These are phyloP conservation scores for Heliocidaris tuberculata DNA, from an alignment of 35 echinoderm and acorn worm species.

Conservation along the genomic window DNA sequence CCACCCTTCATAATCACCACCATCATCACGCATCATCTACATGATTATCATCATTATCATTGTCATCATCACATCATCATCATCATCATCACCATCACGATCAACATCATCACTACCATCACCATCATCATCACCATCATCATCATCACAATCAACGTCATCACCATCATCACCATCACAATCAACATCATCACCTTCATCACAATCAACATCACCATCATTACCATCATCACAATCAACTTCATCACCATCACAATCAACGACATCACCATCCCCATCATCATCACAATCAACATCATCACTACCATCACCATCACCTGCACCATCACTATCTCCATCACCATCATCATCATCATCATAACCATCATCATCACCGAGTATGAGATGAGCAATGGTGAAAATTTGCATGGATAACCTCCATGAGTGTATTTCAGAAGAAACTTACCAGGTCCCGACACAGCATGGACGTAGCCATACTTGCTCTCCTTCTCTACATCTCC, in stretches of 20 bases:
- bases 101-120: neutral
- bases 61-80: neutral
- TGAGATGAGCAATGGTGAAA: neutral
- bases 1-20: too few species aligned
- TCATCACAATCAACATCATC: neutral
- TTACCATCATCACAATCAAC: neutral
- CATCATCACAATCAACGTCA: neutral
- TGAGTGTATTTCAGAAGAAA: neutral
- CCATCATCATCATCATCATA: neutral
- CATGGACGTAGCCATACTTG: conserved; percentile 91
- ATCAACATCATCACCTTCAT: neutral
- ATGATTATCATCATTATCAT: neutral
- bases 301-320: neutral
- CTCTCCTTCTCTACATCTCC: conserved; percentile 72
- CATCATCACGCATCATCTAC: too few species aligned
- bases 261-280: neutral
- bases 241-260: neutral
- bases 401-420: too few species aligned
- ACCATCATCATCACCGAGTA: neutral
- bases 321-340: neutral
- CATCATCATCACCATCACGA: neutral
- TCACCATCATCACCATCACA: neutral
- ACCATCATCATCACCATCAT: neutral
- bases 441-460: conserved; percentile 96
- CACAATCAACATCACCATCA: neutral